phyloP scores from a whole-genome alignment of 2,797 vertebrate genomes.

The Anolis apletophallus region DNA sequence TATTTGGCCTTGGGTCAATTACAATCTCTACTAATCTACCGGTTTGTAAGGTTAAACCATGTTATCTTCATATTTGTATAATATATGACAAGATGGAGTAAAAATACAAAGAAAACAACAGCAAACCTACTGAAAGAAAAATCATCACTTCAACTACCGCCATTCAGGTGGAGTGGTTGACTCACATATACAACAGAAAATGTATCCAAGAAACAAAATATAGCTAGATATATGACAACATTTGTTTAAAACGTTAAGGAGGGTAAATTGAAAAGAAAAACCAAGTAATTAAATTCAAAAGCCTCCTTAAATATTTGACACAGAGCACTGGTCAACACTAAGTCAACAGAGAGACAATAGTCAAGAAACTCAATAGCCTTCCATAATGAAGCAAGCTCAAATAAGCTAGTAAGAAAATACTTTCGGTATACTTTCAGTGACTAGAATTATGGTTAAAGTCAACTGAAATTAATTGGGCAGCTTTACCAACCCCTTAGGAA shows the following conservation, averaged over 20 bases:
- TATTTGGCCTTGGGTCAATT: too few relatives aligned
- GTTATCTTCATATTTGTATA: not conserved
- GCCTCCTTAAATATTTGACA: not conserved
- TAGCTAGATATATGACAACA: not conserved
- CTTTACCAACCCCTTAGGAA: not conserved
- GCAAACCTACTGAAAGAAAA: not conserved
- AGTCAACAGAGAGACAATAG: constrained; percentile 40
- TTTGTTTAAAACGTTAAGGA: not conserved
- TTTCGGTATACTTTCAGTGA: not conserved
- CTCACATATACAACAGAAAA: not conserved
- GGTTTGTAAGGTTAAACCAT: not conserved
- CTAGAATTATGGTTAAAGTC: not conserved
- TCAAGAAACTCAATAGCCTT: constrained; percentile 53
- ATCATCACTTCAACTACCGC: not conserved
- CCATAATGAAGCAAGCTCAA: not conserved
- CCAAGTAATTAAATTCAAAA: not conserved
- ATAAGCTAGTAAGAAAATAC: not conserved
- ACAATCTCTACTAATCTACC: not conserved
- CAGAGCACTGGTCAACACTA: not conserved
- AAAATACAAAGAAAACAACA: not conserved
- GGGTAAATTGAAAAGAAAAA: too few relatives aligned
- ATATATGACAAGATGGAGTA: not conserved
- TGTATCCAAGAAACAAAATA: not conserved
- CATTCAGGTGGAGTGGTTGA: not conserved
- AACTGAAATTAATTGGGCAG: constrained; percentile 12